phyloP scores from a whole-genome alignment of 2,888 invertebrate genomes.

The Pollenia griseotomentosa region DNA sequence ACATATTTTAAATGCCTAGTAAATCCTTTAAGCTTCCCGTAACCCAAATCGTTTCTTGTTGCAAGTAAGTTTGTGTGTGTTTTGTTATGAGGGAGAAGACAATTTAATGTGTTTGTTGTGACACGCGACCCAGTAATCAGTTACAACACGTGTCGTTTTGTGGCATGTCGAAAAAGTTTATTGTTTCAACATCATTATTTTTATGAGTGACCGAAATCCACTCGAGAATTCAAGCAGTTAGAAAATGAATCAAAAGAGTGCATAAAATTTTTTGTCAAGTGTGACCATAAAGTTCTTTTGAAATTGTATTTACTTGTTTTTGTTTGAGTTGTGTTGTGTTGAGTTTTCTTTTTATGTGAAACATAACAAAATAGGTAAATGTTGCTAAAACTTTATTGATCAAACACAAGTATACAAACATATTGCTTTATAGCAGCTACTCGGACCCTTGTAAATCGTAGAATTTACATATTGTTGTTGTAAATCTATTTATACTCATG shows the following conservation, averaged over 20 bases:
- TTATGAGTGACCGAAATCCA: constrained; percentile 30
- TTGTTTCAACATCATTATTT: constrained; percentile 53
- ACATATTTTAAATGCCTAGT: constrained; percentile 17
- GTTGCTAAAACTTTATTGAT: no score
- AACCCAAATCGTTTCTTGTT: not conserved
- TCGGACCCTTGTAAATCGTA: no score
- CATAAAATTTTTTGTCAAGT: constrained; percentile 18
- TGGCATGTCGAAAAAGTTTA: constrained; percentile 45
- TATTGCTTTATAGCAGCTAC: no score
- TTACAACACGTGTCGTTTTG: constrained; percentile 53
- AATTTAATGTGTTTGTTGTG: no score
- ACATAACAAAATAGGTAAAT: no score
- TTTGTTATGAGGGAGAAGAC: constrained; percentile 5
- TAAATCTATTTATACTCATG: no score
- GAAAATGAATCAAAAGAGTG: constrained; percentile 10
- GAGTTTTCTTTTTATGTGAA: no score
- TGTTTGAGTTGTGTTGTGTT: no score
- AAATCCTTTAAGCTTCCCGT: not conserved
- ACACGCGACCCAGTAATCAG: constrained; percentile 58
- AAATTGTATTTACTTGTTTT: no score
- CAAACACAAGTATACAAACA: no score
- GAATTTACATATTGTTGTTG: no score
- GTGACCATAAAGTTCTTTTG: no score
- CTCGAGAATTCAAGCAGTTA: constrained; percentile 24
- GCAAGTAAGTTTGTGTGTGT: not conserved